These are phyloP conservation scores for Caenorhabditis sp. DNA, from an alignment of 2,888 invertebrate species.

Conservation along the genomic window DNA sequence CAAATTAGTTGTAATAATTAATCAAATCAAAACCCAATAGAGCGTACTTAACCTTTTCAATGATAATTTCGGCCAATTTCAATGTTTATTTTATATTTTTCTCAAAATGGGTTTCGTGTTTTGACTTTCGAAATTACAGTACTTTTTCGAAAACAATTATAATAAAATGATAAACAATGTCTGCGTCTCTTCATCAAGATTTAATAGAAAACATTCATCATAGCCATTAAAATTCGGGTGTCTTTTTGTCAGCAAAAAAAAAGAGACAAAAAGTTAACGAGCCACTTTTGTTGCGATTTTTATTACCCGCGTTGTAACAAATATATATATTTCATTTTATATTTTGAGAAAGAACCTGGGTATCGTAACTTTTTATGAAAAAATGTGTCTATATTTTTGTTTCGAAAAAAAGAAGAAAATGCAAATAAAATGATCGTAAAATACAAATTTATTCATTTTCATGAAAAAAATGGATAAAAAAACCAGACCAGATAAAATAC, in stretches of 20 bases:
- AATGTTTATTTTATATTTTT: constrained; percentile 5
- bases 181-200: constrained; percentile 17
- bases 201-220: constrained; percentile 8
- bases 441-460: neutral
- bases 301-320: constrained; percentile 1
- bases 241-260: neutral
- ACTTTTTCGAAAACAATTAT: neutral
- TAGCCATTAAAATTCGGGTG: constrained; percentile 6
- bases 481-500: neutral
- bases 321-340: neutral
- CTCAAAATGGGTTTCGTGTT: neutral
- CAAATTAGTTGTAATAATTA: constrained; percentile 27
- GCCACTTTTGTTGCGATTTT: constrained; percentile 23
- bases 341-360: neutral
- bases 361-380: neutral
- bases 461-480: neutral
- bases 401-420: neutral
- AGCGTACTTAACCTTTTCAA: constrained; percentile 45
- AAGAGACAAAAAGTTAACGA: constrained; percentile 41
- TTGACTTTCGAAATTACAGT: neutral
- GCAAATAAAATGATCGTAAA: neutral
- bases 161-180: neutral
- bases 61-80: constrained; percentile 25
- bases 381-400: neutral
- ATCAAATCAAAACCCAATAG: constrained; percentile 16